Conservation (phyloP, 2,797 vertebrate species). For the Pangasius sanitwongsei region DNA sequence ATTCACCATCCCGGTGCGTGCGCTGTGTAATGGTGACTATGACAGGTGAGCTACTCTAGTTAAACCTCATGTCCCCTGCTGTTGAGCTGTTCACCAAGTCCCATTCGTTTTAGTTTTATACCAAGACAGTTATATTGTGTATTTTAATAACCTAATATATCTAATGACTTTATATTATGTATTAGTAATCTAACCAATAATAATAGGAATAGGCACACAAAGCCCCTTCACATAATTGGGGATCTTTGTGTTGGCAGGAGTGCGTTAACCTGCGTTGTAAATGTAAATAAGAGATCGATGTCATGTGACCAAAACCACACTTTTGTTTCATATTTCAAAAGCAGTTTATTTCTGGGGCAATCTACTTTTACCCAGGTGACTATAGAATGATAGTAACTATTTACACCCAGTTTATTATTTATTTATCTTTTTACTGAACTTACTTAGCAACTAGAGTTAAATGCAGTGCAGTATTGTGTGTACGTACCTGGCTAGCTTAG, state of each 20-base stretch:
- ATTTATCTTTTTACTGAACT: background rate
- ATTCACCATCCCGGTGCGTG: constrained; percentile 94
- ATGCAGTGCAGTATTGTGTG: background rate
- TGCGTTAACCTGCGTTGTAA: background rate
- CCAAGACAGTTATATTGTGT: background rate
- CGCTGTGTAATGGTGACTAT: constrained; percentile 95
- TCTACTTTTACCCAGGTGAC: background rate
- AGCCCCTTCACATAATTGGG: background rate
- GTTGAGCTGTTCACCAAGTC: background rate
- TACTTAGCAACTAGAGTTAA: background rate
- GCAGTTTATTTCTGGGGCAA: background rate
- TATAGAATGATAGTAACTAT: background rate
- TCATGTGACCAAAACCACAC: background rate
- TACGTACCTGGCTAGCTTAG: background rate
- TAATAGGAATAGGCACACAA: background rate
- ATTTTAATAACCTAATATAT: background rate
- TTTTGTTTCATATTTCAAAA: background rate
- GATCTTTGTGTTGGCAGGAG: background rate
- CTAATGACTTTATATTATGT: background rate
- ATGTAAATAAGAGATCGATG: background rate
- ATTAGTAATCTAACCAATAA: background rate
- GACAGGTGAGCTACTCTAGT: constrained; percentile 82
- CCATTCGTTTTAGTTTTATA: background rate
- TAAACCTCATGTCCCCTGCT: background rate
- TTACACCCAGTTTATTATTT: background rate